Evolutionary conservation across 2,113 vertebrate genomes (phyloP), one percentile per base, ranked within the genome.

Genomic region (Melanostigma gelatinosum): DNA sequence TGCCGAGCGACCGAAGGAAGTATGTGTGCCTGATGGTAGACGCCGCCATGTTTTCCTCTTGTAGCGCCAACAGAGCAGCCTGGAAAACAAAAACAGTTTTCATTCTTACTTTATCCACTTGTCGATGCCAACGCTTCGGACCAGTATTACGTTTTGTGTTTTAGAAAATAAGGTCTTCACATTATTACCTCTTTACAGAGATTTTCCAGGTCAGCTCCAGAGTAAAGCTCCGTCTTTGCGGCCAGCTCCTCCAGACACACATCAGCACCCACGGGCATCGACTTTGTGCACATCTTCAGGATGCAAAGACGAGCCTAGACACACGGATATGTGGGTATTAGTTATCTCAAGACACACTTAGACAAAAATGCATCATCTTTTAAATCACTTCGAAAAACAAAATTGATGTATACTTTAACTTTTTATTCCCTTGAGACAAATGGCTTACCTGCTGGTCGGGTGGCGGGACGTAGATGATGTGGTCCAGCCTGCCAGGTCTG

Each of bases 121-220:
- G 8, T 36, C 15, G 9, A 0, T 8, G 10, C 24, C 0, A 10
- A 12, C 27, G 74, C 66, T 69, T 13, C 12, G 46, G 8, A 1
- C 15, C 8, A 13, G 5, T 34, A 36, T 64, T 20, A 24, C 24
- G 48, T 20, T n/a, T 27, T 50, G 10, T 15, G 38, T 58, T 40
- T 50, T 29, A 20, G 3, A 60, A 77, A 46, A 36, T 2, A 60
- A 36, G 0, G 10, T 22, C 20, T n/a, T 38, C 16, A 6, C 9
- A 4, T 34, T 6, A 1, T 85, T 87, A 99, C 98, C 96, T 99
- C 97, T 95, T 94, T 98, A 82, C 98, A 99, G 6, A 99, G 96
- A 88, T 96, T 98, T 87, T 96, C 94, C 86, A 98, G 91, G 82
- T 99, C 98, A 4, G 98, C 98, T 89, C 98, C 98, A 84, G 98